phyloP scores from a whole-genome alignment of 2,797 vertebrate species.

The Diplodus puntazzo region DNA sequence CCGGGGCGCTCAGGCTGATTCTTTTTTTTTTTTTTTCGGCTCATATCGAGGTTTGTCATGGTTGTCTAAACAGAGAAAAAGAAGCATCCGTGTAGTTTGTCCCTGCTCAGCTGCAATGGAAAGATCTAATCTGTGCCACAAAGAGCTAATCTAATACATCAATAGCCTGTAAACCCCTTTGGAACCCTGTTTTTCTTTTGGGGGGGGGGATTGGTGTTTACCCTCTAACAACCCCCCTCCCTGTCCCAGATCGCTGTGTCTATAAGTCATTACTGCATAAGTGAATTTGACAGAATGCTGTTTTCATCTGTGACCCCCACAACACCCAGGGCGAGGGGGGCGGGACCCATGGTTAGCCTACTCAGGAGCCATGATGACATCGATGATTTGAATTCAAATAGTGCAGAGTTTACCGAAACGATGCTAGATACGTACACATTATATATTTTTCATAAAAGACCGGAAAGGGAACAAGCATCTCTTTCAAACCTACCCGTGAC shows the following conservation, averaged over 20 bases:
- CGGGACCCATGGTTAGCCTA: constrained; percentile 41
- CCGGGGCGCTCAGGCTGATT: background rate
- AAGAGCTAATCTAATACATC: constrained; percentile 65
- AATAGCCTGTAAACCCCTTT: constrained; percentile 67
- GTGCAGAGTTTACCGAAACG: constrained; percentile 2
- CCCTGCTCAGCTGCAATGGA: constrained; percentile 40
- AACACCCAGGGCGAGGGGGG: constrained; percentile 50
- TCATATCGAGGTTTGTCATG: constrained; percentile 38
- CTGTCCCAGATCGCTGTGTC: constrained; percentile 42
- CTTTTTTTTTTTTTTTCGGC: constrained; percentile 11
- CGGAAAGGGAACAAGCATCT: background rate
- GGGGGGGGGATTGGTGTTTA: constrained; percentile 38
- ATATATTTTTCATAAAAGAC: background rate
- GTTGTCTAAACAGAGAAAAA: constrained; percentile 55
- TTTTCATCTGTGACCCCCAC: constrained; percentile 67
- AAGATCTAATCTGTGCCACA: constrained; percentile 58
- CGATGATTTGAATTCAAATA: constrained; percentile 47
- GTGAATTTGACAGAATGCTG: constrained; percentile 69
- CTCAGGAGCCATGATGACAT: constrained; percentile 49
- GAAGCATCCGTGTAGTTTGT: constrained; percentile 40
- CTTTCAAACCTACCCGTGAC: constrained; percentile 2
- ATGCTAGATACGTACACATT: background rate
- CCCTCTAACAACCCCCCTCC: constrained; percentile 23
- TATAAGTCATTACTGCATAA: constrained; percentile 73
- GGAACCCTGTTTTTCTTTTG: constrained; percentile 76